These are phyloP conservation scores for Xylota segnis DNA, from an alignment of 2,888 invertebrate genomes.

Conservation along the genomic window DNA sequence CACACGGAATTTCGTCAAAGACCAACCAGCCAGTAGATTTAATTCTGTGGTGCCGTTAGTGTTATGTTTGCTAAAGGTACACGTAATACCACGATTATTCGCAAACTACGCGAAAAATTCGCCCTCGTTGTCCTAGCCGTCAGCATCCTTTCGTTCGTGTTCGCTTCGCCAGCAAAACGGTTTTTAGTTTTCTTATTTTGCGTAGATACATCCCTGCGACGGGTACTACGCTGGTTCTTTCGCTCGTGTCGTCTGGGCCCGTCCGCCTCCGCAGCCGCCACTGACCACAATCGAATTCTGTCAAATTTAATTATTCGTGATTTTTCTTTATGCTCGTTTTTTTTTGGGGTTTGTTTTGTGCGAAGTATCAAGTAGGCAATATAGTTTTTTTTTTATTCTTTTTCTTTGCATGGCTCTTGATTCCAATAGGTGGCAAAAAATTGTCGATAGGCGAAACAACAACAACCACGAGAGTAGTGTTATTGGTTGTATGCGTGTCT, in stretches of 20 bases:
- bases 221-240: neutral
- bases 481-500: slow-evolving; percentile 20
- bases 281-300: too few species aligned
- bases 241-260: slow-evolving; percentile 7
- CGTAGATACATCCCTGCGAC: neutral
- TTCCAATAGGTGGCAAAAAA: neutral
- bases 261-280: neutral
- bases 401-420: neutral
- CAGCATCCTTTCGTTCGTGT: neutral
- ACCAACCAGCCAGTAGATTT: neutral
- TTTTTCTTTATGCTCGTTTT: slow-evolving; percentile 17
- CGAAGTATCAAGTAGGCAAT: neutral
- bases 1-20: slow-evolving; percentile 27
- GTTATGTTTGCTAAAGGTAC: slow-evolving; percentile 48
- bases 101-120: neutral
- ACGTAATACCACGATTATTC: neutral
- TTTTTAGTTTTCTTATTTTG: slow-evolving; percentile 17
- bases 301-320: neutral
- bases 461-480: neutral
- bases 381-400: neutral
- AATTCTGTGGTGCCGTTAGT: slow-evolving; percentile 33
- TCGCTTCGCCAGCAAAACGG: neutral
- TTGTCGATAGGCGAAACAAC: slow-evolving; percentile 16
- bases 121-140: neutral
- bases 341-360: slow-evolving; percentile 29